Base-by-base conservation (phyloP, 2,888 invertebrate species). In the Drosophila phalerata region DNA sequence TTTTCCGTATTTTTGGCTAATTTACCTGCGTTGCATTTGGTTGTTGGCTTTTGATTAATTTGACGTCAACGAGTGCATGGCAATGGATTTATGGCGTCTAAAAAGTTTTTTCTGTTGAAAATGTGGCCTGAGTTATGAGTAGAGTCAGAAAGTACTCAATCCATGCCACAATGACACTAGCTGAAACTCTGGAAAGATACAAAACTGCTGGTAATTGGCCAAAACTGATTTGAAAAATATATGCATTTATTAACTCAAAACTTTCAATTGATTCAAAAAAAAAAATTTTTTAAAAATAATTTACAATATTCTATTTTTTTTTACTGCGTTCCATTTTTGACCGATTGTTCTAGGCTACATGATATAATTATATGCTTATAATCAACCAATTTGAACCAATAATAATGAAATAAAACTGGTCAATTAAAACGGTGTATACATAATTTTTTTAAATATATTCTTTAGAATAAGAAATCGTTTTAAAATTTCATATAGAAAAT, bases 51-150 rank as follows among this genome's bases (percentile, higher is more conserved):
- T 85, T 88, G 82, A 83, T 83, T 83, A 88, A 83, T 86, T 84
- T 84, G 89, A 84, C 85, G 78, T 87, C 89, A 81, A 71, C 87
- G 87, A 84, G 70, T 83, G 89, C 89, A 88, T 62, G 87, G 68
- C 89, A 80, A 62, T 52, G 78, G 69, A 83, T 80, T 83, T 86
- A 88, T 88, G 84, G 81, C 69, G 65, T 61, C 60, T 75, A 63
- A 40, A 52, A 58, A 49, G 55, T 65, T 55, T 68, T 68, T 30
- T 28, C 51, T 57, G 52, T 62, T 56, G 47, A 58, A 73, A 69
- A 67, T 74, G 63, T 63, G 66, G 52, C 79, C 70, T 81, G 76
- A 88, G 34, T 81, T 81, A 81, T 87, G 69, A 43, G 42, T 53
- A 25, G 17, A 25, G 40, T 11, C 49, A 6, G 49, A 28, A 37